Base-by-base conservation (phyloP, 2,797 vertebrate genomes). In the Emys orbicularis region DNA sequence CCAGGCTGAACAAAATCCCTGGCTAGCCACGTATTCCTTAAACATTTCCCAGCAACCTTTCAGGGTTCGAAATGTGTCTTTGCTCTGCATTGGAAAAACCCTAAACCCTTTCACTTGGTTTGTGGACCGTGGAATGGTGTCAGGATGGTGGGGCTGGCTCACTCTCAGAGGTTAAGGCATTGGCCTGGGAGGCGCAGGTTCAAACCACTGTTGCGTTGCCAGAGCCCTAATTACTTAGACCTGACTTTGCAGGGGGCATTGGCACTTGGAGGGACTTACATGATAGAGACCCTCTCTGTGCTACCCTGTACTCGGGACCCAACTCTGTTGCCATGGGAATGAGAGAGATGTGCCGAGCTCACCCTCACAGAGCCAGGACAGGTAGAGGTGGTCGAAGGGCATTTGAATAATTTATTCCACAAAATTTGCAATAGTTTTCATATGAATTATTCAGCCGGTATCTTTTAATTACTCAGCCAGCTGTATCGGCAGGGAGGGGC, bases 291-390 rank as follows among this genome's bases (percentile, higher is more conserved):
- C 44, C 12, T 47, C 25, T 47, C 76, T 79, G 25, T 81, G n/a
- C 80, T 29, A 34, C 52, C 5, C 56, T 12, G 72, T 47, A 31
- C 31, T n/a, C 52, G 23, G 84, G 41, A 93, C 82, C 31, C 13
- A 0, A 1, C 21, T 37, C 11, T 25, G 3, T 1, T 13, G 79
- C 79, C 91, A 76, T 0, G 1, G 54, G 21, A 23, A 13, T 0
- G 31, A n/a, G 82, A 21, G 80, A 83, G 76, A 50, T 1, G 0
- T 18, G 25, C 5, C 0, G 7, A 77, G 68, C 37, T 72, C 68
- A 31, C 0, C 53, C 65, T 0, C 0, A 8, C 9, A 92, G 68
- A 57, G 84, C 50, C 57, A 23, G 77, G 84, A 37, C 74, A 77
- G 87, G 83, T 6, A 80, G 27, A 41, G 59, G 27, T 47, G 44